Evolutionary conservation across 1,140 invertebrate species (phyloP), one percentile per base, ranked within the genome.

Genomic region (Bacillus rossius): DNA sequence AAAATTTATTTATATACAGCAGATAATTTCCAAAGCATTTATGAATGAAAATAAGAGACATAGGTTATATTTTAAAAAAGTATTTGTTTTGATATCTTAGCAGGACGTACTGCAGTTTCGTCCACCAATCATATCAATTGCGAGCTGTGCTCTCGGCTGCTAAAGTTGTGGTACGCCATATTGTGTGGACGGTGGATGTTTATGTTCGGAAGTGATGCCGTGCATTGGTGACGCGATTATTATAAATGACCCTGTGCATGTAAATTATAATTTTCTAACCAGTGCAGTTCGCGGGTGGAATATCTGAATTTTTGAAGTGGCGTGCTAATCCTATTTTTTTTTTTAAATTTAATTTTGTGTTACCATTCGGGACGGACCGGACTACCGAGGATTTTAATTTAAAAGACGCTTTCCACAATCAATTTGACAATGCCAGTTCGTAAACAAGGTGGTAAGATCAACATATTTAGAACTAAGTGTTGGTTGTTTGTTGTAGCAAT

Each of bases 401-500:
- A 34, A 34, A 34, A 34, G 51, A 59, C 40, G 49, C 41, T 54
- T 34, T 17, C 19, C n/a, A n/a, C n/a, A 20, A 19, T 14, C 25
- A 10, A 14, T 61, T 38, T 40, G 62, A 73, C 58, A 64, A 75
- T 75, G 74, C 74, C 74, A 62, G 74, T 75, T 63, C 73, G 73
- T 69, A 75, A 74, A 67, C 73, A 75, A 75, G 74, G 74, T 75
- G 73, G 73, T 75, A 73, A 75, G 40, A 59, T 55, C 53, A 55
- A 43, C 25, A 43, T 55, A 55, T 42, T 45, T 55, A 55, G 53
- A 22, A 42, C 53, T 55, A 55, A 42, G 40, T 55, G 53, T 55
- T 55, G 53, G 53, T 34, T 55, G 53, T 26, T 22, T 55, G 53
- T 25, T 45, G 53, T 43, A 25, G n/a, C 14, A 25, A n/a, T 13